Conservation (phyloP, 2,888 invertebrate genomes). For the Philereme transversata region DNA sequence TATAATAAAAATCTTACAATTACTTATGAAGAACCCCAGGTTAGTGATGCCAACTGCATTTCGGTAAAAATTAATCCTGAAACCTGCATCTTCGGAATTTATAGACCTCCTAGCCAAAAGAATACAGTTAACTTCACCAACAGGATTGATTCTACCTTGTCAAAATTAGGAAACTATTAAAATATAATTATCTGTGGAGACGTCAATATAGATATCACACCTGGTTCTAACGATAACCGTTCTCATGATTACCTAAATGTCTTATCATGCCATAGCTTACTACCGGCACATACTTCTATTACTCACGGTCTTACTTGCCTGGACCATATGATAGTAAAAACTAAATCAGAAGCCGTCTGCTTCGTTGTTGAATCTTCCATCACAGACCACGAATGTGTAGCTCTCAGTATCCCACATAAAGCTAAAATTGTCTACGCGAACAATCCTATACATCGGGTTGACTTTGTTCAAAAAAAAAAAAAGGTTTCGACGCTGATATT, state of each 20-base stretch:
- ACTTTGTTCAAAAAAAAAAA: too few relatives aligned
- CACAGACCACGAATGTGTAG: constrained; percentile 10
- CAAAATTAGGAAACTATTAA: background rate
- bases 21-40: background rate
- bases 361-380: constrained; percentile 1
- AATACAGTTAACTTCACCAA: too few relatives aligned
- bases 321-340: constrained; percentile 6
- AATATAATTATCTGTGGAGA: constrained; percentile 3
- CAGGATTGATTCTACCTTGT: too few relatives aligned
- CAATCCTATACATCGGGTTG: background rate
- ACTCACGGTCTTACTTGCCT: constrained; percentile 5
- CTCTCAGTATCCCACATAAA: background rate
- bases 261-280: background rate
- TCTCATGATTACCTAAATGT: background rate
- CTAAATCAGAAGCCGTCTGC: constrained; percentile 6
- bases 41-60: constrained; percentile 5
- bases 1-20: background rate
- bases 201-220: constrained; percentile 1
- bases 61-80: background rate
- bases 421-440: too few relatives aligned
- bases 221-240: background rate
- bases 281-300: background rate
- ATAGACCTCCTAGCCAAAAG: constrained; percentile 2
- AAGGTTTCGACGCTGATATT: background rate
- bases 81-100: background rate